Percentiles rank a stretch among this genome's conserved stretches.
Conservation (phyloP, 2,113 vertebrate genomes). For the Lepidothrix coronata region DNA sequence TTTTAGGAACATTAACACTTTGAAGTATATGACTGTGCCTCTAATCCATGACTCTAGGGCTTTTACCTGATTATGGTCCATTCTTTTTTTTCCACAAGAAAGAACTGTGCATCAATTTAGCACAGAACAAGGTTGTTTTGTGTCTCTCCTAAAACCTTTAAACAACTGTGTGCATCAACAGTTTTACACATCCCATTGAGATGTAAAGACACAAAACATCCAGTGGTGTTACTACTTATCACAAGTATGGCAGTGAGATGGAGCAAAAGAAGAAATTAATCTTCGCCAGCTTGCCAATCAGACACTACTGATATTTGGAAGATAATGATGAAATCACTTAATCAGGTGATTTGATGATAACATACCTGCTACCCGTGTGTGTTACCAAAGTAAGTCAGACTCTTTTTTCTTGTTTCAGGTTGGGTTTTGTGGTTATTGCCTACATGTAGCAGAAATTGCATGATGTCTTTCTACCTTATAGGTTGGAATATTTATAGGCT, state of each 20-base stretch:
- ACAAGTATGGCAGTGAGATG: not conserved
- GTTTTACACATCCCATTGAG: not conserved
- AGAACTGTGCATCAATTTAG: conserved; percentile 11
- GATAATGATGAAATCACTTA: not conserved
- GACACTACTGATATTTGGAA: not conserved
- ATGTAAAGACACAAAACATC: not conserved
- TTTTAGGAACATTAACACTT: conserved; percentile 64
- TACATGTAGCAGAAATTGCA: not conserved
- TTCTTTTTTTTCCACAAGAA: not conserved
- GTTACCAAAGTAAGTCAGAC: not conserved
- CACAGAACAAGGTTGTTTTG: not conserved
- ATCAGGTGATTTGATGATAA: not conserved
- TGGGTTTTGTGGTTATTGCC: not conserved
- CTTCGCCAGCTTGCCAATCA: not conserved
- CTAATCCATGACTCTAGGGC: not conserved
- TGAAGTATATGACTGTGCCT: not conserved
- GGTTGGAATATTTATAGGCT: not conserved
- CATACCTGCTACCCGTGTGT: not conserved
- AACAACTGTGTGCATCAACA: not conserved
- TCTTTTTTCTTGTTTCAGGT: not conserved
- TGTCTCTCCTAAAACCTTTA: not conserved
- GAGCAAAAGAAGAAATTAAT: not conserved
- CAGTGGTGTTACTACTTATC: not conserved
- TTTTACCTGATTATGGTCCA: not conserved
- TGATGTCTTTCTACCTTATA: not conserved